Evolutionary conservation across 2,113 vertebrate species (phyloP), one percentile per base, ranked within the genome.

Genomic region (Amphiprion ocellaris): DNA sequence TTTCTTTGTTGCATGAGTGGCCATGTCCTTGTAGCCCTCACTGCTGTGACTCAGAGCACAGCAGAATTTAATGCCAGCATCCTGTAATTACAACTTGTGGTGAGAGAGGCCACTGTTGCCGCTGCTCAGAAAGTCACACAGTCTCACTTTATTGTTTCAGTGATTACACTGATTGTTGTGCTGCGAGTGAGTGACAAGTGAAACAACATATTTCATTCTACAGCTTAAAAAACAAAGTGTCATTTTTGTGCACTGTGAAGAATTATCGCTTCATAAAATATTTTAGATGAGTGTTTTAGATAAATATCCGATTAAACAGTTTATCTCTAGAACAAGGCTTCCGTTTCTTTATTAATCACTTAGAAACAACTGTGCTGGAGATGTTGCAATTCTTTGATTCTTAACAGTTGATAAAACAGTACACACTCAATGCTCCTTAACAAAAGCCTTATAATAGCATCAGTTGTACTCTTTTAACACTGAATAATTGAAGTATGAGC

Each of bases 271-370:
- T 64, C 17, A 69, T 7, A 49, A 37, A 52, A 9, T 9, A 2
- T 19, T 10, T 52, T 52, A 49, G 15, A 49, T 49, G 8, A 37
- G 7, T 9, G 21, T 28, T 44, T 56, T 28, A 14, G 21, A 37
- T 66, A 6, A 63, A 59, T 26, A 67, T 67, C 23, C 55, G 39
- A 56, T 70, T 19, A 55, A 71, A 77, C 24, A 5, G 17, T 23
- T 52, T 52, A 19, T 53, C 54, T 58, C 41, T 3, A 39, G 46
- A 62, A 47, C 24, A 23, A n/a, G 11, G 1, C 0, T 21, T 12
- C 4, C 30, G 16, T 21, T n/a, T 37, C 0, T 58, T 58, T 58
- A 46, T 49, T 24, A 4, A 4, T 17, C 61, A 10, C 47, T 21
- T 16, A 49, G 26, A 4, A 49, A 24, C 26, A 26, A 59, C 28